These are phyloP conservation scores for Cartodere bifasciata DNA, from an alignment of 2,888 invertebrate species.

Conservation along the genomic window DNA sequence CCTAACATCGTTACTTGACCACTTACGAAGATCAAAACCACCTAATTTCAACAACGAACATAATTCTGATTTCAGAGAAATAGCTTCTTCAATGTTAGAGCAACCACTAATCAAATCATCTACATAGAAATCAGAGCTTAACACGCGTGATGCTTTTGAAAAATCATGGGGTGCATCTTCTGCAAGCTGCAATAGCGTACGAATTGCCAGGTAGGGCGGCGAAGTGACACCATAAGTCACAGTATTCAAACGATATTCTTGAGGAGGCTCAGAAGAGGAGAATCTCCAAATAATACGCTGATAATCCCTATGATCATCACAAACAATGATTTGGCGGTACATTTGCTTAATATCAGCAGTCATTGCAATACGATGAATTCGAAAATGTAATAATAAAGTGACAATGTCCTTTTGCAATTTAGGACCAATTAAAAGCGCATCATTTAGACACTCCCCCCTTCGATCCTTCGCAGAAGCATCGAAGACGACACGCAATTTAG, in stretches of 20 bases:
- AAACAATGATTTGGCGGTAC: constrained; percentile 14
- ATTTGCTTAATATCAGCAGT: constrained; percentile 14
- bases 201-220: constrained; percentile 14
- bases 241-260: constrained; percentile 13
- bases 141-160: constrained; percentile 12
- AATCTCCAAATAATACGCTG: constrained; percentile 16
- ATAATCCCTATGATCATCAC: constrained; percentile 10
- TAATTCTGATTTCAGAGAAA: constrained; percentile 9
- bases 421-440: constrained; percentile 9
- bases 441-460: constrained; percentile 9
- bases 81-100: constrained; percentile 7
- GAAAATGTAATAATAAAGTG: constrained; percentile 9
- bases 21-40: constrained; percentile 14
- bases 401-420: constrained; percentile 12
- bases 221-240: constrained; percentile 17
- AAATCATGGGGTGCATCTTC: constrained; percentile 9
- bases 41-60: too few species aligned
- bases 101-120: constrained; percentile 15
- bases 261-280: constrained; percentile 7
- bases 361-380: constrained; percentile 8
- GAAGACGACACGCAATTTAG: constrained; percentile 11
- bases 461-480: constrained; percentile 7
- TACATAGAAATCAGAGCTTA: constrained; percentile 16
- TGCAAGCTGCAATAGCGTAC: constrained; percentile 14
- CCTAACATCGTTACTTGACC: constrained; percentile 7